A percentile compares a stretch with the other conserved stretches of the same genome.
These are phyloP conservation scores for Pegoplata infirma DNA, from an alignment of 2,888 invertebrate species.

Conservation along the genomic window DNA sequence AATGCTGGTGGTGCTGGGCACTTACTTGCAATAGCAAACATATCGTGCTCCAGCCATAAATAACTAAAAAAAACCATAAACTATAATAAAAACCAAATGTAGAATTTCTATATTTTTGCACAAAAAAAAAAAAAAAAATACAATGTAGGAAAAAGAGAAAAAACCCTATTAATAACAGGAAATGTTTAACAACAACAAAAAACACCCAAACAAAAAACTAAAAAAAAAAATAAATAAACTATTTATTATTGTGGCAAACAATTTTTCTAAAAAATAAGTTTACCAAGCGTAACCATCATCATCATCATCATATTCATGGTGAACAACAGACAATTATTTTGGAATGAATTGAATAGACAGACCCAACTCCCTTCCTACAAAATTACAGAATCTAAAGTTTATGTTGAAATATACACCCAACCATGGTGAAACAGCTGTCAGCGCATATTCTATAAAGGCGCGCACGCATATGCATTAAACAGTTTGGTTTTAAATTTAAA, in stretches of 20 bases:
- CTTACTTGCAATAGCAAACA: constrained; percentile 14
- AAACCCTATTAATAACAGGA: constrained; percentile 60
- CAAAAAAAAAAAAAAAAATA: too few relatives aligned
- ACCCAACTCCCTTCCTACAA: constrained; percentile 1
- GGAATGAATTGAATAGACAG: constrained; percentile 32
- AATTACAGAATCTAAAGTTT: neutral
- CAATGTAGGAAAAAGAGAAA: neutral
- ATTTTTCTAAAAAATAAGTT: constrained; percentile 29
- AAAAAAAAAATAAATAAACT: constrained; percentile 12
- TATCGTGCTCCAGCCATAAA: constrained; percentile 52
- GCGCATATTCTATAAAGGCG: constrained; percentile 29
- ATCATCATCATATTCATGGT: neutral
- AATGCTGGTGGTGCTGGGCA: too few relatives aligned
- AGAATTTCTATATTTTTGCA: constrained; percentile 29
- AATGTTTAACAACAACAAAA: constrained; percentile 49
- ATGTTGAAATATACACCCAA: neutral
- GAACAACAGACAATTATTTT: neutral
- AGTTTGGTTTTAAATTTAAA: neutral
- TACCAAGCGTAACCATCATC: constrained; percentile 55
- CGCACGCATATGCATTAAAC: constrained; percentile 25
- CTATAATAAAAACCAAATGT: constrained; percentile 13
- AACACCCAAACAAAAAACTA: constrained; percentile 10
- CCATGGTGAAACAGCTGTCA: constrained; percentile 12
- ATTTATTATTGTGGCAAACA: constrained; percentile 41
- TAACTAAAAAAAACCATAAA: constrained; percentile 33